Base-by-base conservation (phyloP, 1,140 invertebrate genomes). In the Trypoxylus dichotomus region DNA sequence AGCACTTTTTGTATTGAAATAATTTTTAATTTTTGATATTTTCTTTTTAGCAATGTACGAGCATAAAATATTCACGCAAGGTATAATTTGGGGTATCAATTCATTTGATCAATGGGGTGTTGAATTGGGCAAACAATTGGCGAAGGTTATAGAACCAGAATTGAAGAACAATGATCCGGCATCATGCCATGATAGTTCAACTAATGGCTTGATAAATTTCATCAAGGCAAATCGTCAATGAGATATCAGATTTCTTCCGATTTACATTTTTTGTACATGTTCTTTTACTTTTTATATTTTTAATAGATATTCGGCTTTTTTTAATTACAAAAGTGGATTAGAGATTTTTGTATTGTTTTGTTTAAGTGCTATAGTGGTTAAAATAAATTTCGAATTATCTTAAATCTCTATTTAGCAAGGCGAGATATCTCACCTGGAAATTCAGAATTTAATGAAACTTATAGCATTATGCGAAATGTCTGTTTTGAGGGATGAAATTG, bases 51-150 rank as follows among this genome's bases (percentile, higher is more conserved):
- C 95, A 24, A 91, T 97, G 86, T 99, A 99, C 86, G 98, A 99
- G 87, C 97, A 98, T 85, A 99, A 99, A 88, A 99, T 99, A 82
- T 99, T 99, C 89, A 93, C 94, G 1, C 98, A 99, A 88, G 98
- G 98, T 77, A 91, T 98, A 15, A 97, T 99, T 82, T 99, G 98
- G 98, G 95, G 98, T 86, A 98, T 99, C 83, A 99, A 99, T 87
- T 99, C 98, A 0, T 99, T 94, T 87, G 98, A 99, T 89, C 98
- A 99, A 87, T 99, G 98, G 97, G 98, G 98, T 68, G 98, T 99
- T 78, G 98, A 99, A 88, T 90, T 99, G 68, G 98, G 98, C 25
- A 99, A 99, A 87, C 96, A 99, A 85, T 88, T 99, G 81, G 98
- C 98, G 11, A 99, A 99, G 88, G 94, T 93, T 13, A 99, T 99